Conservation (phyloP, 2,113 vertebrate genomes). For the Rhynchopsitta pachyrhyncha region DNA sequence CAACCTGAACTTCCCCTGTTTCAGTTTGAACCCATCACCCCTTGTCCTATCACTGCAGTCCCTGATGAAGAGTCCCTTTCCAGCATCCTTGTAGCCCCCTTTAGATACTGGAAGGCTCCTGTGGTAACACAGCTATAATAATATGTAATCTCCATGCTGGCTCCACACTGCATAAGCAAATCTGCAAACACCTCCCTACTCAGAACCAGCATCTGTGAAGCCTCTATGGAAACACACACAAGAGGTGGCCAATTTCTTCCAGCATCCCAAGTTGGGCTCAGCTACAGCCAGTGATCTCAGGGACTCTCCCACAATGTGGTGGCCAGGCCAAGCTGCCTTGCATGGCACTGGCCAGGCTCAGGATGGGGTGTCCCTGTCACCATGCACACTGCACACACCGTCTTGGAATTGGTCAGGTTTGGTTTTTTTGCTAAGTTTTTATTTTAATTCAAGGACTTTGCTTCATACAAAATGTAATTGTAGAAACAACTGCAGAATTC, state of each 20-base stretch:
- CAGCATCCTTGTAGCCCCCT: background rate
- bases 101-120: background rate
- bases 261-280: background rate
- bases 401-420: background rate
- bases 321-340: background rate
- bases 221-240: background rate
- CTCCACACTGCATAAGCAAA: background rate
- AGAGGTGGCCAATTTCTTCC: accelerated
- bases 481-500: conserved; percentile 97
- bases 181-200: background rate
- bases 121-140: background rate
- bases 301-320: accelerated
- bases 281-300: background rate
- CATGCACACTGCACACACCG: conserved; percentile 45
- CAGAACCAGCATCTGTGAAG: background rate
- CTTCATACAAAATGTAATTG: conserved; percentile 97
- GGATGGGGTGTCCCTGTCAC: background rate
- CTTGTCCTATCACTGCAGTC: background rate
- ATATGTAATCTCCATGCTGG: background rate
- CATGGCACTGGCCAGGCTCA: background rate
- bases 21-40: background rate
- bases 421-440: conserved; percentile 77
- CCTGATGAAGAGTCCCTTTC: background rate
- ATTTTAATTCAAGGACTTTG: conserved; percentile 94
- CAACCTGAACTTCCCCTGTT: background rate